Evolutionary conservation across 2,113 vertebrate genomes (phyloP).

Genomic region (Brienomyrus brachyistius): DNA sequence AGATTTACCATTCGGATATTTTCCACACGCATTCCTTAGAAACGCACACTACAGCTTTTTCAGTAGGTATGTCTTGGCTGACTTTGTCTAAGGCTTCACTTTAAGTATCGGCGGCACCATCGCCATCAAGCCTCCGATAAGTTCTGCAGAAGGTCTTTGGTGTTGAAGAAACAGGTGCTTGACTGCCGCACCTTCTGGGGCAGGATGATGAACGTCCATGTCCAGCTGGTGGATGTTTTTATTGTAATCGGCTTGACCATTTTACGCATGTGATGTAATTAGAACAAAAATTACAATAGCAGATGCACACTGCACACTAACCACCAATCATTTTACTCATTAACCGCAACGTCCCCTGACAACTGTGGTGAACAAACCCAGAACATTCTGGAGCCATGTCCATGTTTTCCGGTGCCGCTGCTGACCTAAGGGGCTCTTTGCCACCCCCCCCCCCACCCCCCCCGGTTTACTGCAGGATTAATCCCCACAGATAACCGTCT

Average conservation of each 20-base stretch:
- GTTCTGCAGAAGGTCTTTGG: neutral
- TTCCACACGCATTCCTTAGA: neutral
- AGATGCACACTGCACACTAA: neutral
- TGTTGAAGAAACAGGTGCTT: neutral
- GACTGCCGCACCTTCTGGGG: neutral
- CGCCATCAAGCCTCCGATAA: neutral
- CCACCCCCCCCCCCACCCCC: neutral
- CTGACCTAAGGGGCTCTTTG: neutral
- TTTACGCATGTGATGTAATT: neutral
- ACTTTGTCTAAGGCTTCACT: neutral
- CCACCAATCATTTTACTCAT: neutral
- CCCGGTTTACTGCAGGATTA: neutral
- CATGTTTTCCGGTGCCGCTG: constrained; percentile 4
- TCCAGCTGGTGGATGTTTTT: neutral
- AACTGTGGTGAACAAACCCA: neutral
- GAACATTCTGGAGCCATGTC: neutral
- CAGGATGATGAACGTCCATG: neutral
- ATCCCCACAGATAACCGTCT: neutral
- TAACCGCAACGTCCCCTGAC: neutral
- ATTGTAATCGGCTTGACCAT: neutral
- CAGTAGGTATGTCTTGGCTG: neutral
- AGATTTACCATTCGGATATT: neutral
- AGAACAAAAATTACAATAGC: neutral
- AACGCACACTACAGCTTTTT: neutral
- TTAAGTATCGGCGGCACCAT: neutral